Conservation (phyloP, 2,797 vertebrate species). For the Emydoidea blandingii region DNA sequence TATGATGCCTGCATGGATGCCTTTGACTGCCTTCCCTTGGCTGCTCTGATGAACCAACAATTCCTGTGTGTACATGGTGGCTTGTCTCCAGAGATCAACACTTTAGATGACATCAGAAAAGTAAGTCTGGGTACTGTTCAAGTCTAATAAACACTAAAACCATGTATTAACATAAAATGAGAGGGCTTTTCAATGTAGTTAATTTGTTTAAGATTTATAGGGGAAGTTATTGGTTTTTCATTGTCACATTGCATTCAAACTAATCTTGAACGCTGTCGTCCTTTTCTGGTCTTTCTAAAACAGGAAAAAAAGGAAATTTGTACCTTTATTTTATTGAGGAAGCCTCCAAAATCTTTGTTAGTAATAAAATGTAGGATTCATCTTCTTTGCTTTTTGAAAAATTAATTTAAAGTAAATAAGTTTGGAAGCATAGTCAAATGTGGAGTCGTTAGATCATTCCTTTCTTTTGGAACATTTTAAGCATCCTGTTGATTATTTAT, state of each 20-base stretch:
- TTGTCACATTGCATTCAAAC: background rate
- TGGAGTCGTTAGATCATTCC: background rate
- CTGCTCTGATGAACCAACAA: conserved; percentile 99
- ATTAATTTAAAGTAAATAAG: background rate
- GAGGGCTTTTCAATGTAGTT: background rate
- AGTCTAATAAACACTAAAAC: background rate
- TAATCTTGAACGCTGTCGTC: background rate
- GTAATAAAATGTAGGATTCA: background rate
- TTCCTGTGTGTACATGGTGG: conserved; percentile 98
- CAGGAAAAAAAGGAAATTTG: background rate
- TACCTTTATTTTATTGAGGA: background rate
- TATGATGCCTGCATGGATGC: conserved; percentile 99
- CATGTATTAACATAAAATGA: background rate
- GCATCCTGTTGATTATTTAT: background rate
- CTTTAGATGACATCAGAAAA: conserved; percentile 99
- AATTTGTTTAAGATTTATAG: background rate
- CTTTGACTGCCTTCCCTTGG: conserved; percentile 99
- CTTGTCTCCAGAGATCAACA: conserved; percentile 99
- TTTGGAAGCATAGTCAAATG: background rate
- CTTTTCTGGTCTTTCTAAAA: conserved; percentile 2
- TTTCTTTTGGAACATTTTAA: background rate
- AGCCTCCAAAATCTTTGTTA: background rate
- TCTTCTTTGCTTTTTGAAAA: background rate
- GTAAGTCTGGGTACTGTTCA: conserved; percentile 84
- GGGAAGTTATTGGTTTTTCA: background rate